A percentile compares a stretch with the other conserved stretches of the same genome.
phyloP scores from a whole-genome alignment of 1,140 invertebrate species.

The Euglossa dilemma region DNA sequence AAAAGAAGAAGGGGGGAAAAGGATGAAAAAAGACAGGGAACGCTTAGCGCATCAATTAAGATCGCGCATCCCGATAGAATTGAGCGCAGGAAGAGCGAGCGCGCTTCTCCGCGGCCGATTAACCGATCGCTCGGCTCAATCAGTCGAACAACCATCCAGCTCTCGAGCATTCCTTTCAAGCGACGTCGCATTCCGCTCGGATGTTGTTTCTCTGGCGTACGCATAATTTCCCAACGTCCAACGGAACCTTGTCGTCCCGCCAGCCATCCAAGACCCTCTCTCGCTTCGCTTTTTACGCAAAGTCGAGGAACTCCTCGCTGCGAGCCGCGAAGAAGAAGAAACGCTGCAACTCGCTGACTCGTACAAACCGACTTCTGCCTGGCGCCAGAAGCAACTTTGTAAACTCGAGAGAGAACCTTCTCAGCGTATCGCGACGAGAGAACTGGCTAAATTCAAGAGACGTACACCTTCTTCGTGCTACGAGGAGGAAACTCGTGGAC shows the following conservation, averaged over 20 bases:
- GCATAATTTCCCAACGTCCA: conserved; percentile 21
- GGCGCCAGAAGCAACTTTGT: too few species aligned
- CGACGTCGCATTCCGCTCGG: conserved; percentile 19
- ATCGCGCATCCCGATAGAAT: conserved; percentile 13
- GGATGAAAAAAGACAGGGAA: neutral
- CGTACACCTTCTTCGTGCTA: too few species aligned
- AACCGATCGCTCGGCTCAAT: conserved; percentile 21
- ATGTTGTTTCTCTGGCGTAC: conserved; percentile 5
- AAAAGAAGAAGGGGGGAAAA: neutral
- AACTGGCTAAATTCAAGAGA: too few species aligned
- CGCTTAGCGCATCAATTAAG: conserved; percentile 27
- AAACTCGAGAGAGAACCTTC: too few species aligned
- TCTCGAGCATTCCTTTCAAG: neutral
- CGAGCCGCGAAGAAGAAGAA: neutral
- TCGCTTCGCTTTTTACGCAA: neutral
- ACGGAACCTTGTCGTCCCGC: neutral
- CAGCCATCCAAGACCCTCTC: neutral
- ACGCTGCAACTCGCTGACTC: neutral
- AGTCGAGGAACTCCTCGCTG: neutral
- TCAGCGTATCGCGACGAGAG: too few species aligned
- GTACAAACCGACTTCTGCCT: too few species aligned
- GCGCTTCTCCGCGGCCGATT: neutral
- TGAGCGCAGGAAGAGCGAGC: neutral
- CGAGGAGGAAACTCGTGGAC: too few species aligned
- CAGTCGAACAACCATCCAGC: conserved; percentile 3